These are phyloP conservation scores for Drosophila arawakana DNA, from an alignment of 1,140 invertebrate genomes.

Conservation along the genomic window DNA sequence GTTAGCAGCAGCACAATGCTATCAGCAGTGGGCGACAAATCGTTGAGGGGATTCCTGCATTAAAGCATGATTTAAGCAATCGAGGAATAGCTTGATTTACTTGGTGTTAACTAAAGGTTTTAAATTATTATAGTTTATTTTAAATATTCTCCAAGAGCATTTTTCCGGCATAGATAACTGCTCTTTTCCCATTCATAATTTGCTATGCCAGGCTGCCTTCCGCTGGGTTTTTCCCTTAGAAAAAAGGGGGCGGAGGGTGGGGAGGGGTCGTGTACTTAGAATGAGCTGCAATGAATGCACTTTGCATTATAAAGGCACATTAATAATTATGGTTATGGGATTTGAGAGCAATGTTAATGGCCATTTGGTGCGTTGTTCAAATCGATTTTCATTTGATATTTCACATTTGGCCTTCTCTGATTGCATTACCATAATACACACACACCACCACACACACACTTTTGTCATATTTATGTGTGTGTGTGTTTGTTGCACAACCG, in stretches of 20 bases:
- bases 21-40: constrained; percentile 27
- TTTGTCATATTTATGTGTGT: constrained; percentile 6
- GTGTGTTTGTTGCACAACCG: constrained; percentile 17
- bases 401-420: constrained; percentile 46
- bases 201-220: no score
- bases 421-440: constrained; percentile 50
- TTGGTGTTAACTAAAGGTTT: no score
- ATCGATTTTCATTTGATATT: constrained; percentile 63
- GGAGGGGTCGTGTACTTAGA: background rate
- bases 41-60: background rate
- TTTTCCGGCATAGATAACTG: no score
- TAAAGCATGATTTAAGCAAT: background rate
- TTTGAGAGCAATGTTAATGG: constrained; percentile 67
- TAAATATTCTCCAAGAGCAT: no score
- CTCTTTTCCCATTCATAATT: no score
- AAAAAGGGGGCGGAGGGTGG: background rate
- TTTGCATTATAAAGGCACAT: constrained; percentile 47
- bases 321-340: constrained; percentile 77
- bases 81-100: background rate
- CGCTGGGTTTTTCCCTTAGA: background rate
- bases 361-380: constrained; percentile 59
- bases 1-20: constrained; percentile 37
- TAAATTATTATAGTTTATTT: no score
- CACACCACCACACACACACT: no score
- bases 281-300: constrained; percentile 17